Evolutionary conservation across 1,140 invertebrate species (phyloP).

Genomic region (Zophobas atratus): DNA sequence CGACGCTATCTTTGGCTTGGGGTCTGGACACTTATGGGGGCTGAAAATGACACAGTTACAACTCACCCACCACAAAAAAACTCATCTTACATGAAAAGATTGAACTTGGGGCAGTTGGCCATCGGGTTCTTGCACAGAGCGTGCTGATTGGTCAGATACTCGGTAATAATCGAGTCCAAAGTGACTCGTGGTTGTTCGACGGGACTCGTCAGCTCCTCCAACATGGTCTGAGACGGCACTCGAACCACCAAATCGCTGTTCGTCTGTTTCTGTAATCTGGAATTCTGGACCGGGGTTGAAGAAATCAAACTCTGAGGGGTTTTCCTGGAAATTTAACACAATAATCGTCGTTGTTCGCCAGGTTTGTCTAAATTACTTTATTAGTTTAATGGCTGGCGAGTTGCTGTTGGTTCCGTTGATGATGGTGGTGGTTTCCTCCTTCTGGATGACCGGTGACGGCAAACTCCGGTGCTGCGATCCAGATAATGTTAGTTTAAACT

Average conservation of each 20-base stretch:
- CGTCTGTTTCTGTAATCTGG: constrained; percentile 80
- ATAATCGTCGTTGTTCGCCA: background rate
- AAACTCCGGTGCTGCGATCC: constrained; percentile 3
- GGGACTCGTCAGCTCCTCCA: constrained; percentile 61
- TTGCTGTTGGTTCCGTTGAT: constrained; percentile 15
- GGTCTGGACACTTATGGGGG: constrained; percentile 95
- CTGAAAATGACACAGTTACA: constrained; percentile 67
- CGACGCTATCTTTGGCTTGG: constrained; percentile 79
- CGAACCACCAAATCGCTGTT: constrained; percentile 62
- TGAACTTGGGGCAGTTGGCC: constrained; percentile 92
- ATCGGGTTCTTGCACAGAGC: constrained; percentile 94
- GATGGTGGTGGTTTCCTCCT: constrained; percentile 3
- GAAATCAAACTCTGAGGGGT: constrained; percentile 39
- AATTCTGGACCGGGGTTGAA: constrained; percentile 63
- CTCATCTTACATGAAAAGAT: constrained; percentile 80
- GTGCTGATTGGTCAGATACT: constrained; percentile 96
- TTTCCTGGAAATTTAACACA: constrained; percentile 51
- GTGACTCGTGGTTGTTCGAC: constrained; percentile 73
- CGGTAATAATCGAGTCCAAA: constrained; percentile 94
- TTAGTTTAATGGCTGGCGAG: constrained; percentile 60
- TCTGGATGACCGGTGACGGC: constrained; percentile 14
- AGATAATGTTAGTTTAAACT: constrained; percentile 18
- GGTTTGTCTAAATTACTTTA: constrained; percentile 53
- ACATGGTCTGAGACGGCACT: constrained; percentile 46
- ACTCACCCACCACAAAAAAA: background rate